A percentile compares a stretch with the other conserved stretches of the same genome.
Conservation (phyloP, 2,113 vertebrate species). For the Grammomys dolichurus region DNA sequence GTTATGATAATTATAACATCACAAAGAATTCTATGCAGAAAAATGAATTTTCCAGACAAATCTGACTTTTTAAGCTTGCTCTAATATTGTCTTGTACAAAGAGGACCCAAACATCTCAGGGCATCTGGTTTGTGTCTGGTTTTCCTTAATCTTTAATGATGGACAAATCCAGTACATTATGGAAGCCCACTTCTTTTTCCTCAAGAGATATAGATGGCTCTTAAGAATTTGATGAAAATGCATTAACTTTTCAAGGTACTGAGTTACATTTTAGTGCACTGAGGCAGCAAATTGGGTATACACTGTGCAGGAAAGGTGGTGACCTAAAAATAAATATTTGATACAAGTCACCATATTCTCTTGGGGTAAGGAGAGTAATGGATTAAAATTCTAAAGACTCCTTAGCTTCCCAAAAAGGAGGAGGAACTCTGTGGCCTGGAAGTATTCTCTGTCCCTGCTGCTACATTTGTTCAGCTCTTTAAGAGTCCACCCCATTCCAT, state of each 20-base stretch:
- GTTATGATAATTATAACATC: background rate
- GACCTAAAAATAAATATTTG: constrained; percentile 81
- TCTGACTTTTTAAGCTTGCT: constrained; percentile 37
- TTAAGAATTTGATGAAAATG: constrained; percentile 81
- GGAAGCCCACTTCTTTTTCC: constrained; percentile 73
- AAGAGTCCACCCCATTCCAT: constrained; percentile 69
- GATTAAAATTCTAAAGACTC: constrained; percentile 60
- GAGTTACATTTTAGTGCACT: constrained; percentile 76
- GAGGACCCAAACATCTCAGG: constrained; percentile 39
- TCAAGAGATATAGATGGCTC: constrained; percentile 77
- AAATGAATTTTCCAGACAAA: constrained; percentile 59
- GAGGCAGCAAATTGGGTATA: constrained; percentile 75
- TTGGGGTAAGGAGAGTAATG: constrained; percentile 4
- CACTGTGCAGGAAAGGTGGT: constrained; percentile 55
- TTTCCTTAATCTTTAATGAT: constrained; percentile 81
- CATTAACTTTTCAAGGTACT: constrained; percentile 79
- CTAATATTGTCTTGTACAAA: constrained; percentile 23
- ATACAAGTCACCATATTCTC: constrained; percentile 59
- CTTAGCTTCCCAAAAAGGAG: constrained; percentile 24
- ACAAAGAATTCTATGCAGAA: background rate
- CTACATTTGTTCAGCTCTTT: constrained; percentile 58
- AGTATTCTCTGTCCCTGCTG: constrained; percentile 63
- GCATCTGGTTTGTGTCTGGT: constrained; percentile 74
- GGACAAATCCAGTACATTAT: constrained; percentile 81
- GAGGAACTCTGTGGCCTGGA: constrained; percentile 64